These are phyloP conservation scores for Abrostola triplasia DNA, from an alignment of 2,888 invertebrate genomes.

Conservation along the genomic window DNA sequence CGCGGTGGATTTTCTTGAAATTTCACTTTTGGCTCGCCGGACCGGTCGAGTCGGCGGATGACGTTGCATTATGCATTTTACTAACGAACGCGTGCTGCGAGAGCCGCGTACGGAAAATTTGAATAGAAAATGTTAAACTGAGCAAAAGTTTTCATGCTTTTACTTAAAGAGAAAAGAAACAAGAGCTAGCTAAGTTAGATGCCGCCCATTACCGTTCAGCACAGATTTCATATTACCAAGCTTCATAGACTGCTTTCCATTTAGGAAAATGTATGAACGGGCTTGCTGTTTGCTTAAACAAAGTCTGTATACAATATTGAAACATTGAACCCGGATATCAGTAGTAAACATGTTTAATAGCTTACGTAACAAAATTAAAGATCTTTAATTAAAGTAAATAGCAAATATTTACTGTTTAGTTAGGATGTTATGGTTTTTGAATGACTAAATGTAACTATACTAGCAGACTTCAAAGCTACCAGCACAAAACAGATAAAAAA, in stretches of 20 bases:
- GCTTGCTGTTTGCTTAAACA: background rate
- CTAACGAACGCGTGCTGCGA: conserved; percentile 81
- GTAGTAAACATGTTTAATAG: too few species aligned
- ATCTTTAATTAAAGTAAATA: too few species aligned
- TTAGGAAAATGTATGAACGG: background rate
- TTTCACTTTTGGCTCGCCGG: conserved; percentile 70
- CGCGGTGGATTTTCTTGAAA: conserved; percentile 66
- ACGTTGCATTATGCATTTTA: conserved; percentile 84
- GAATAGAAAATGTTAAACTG: conserved; percentile 75
- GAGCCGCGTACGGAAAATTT: conserved; percentile 74
- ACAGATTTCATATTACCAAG: conserved; percentile 9
- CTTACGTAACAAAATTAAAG: too few species aligned
- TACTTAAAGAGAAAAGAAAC: conserved; percentile 62
- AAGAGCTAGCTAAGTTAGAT: conserved; percentile 31
- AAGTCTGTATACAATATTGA: background rate
- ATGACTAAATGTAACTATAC: too few species aligned
- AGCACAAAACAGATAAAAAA: too few species aligned
- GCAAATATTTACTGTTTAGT: too few species aligned
- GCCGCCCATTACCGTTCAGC: conserved; percentile 14
- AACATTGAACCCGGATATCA: too few species aligned
- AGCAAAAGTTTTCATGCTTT: conserved; percentile 63
- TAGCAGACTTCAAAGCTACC: too few species aligned
- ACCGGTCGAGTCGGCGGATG: conserved; percentile 61
- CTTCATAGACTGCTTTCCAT: conserved; percentile 8
- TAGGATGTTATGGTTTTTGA: too few species aligned